Conservation (phyloP, 1,140 invertebrate genomes). For the Drosophila novamexicana region DNA sequence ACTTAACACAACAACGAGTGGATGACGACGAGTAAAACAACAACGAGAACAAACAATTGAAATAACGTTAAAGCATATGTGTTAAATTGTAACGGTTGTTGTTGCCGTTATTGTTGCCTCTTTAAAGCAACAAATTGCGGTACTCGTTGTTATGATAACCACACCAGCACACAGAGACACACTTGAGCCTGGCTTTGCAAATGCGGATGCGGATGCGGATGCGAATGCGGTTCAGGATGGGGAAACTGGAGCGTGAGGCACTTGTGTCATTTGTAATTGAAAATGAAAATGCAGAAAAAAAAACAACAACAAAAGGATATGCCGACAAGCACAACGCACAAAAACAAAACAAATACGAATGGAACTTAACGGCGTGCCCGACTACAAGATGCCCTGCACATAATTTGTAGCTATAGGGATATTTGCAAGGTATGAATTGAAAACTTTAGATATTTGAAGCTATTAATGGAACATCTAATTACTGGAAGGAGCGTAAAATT, state of each 20-base stretch:
- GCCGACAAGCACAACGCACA: constrained; percentile 40
- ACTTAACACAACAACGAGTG: neutral
- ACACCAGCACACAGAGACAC: constrained; percentile 3
- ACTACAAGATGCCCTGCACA: constrained; percentile 14
- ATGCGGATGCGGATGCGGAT: constrained; percentile 1
- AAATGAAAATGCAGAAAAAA: constrained; percentile 75
- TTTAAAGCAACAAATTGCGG: constrained; percentile 72
- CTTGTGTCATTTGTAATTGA: constrained; percentile 83
- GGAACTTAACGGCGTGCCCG: constrained; percentile 2
- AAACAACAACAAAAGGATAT: constrained; percentile 47
- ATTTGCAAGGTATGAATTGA: too few species aligned
- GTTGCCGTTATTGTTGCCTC: constrained; percentile 42
- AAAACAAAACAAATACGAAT: constrained; percentile 11
- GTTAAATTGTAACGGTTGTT: constrained; percentile 57
- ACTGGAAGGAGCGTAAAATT: too few species aligned
- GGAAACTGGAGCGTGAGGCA: constrained; percentile 77
- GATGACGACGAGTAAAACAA: neutral
- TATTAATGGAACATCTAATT: too few species aligned
- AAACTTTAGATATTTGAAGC: too few species aligned
- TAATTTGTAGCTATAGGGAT: too few species aligned
- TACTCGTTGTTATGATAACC: constrained; percentile 70
- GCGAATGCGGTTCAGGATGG: constrained; percentile 6
- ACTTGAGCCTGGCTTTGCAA: constrained; percentile 15
- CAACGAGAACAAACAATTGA: neutral
- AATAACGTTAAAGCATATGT: constrained; percentile 51